Conservation (phyloP, 2,888 invertebrate genomes). For the Gymnocheta viridis region DNA sequence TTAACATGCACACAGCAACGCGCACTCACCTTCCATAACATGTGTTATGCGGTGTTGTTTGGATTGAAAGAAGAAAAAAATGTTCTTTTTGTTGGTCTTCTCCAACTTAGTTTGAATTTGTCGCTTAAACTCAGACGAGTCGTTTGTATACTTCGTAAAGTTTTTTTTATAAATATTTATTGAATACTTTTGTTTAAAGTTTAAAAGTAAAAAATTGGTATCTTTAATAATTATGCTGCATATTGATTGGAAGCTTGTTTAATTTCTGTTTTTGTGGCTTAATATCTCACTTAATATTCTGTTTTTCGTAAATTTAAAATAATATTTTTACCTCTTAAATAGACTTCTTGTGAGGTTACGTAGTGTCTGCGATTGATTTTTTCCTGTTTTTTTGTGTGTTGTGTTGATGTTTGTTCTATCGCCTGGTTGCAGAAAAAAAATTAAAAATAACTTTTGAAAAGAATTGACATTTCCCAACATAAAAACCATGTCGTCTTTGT, state of each 20-base stretch:
- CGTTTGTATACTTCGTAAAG: conserved; percentile 6
- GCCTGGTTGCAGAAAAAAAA: no score
- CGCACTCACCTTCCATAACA: conserved; percentile 52
- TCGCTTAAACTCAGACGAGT: conserved; percentile 48
- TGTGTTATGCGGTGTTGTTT: conserved; percentile 45
- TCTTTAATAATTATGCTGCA: not conserved
- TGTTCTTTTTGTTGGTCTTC: conserved; percentile 15
- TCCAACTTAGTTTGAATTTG: conserved; percentile 56
- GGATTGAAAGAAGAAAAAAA: conserved; percentile 40
- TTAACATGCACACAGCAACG: conserved; percentile 29
- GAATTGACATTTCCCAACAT: not conserved
- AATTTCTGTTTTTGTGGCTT: not conserved
- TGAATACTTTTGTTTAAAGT: conserved; percentile 38
- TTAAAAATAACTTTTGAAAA: not conserved
- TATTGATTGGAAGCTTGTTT: conserved; percentile 2
- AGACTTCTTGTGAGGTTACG: conserved; percentile 17
- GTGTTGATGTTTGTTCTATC: not conserved
- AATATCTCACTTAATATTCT: no score
- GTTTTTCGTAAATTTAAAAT: not conserved
- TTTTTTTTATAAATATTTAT: conserved; percentile 5
- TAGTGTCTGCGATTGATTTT: conserved; percentile 47
- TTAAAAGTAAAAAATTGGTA: conserved; percentile 24
- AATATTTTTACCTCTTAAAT: not conserved
- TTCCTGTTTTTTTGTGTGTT: not conserved
- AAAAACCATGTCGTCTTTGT: not conserved